These are phyloP conservation scores for Eublepharis macularius DNA, from an alignment of 2,113 vertebrate species.

Conservation along the genomic window DNA sequence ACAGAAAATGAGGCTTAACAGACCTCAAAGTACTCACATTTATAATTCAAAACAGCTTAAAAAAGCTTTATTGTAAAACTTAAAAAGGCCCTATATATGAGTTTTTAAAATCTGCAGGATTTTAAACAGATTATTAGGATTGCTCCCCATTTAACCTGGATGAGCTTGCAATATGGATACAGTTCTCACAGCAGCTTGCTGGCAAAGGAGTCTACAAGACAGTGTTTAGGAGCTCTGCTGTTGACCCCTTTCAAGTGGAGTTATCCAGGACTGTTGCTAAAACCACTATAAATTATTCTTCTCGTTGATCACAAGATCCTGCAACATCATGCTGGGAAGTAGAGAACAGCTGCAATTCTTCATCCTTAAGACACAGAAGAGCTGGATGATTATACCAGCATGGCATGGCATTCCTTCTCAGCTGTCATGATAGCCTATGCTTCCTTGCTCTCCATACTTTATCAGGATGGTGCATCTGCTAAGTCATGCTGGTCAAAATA, in stretches of 20 bases:
- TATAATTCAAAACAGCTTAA: background rate
- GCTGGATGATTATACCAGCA: background rate
- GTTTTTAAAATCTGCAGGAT: background rate
- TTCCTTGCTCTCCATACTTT: background rate
- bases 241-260: background rate
- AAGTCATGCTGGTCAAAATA: slow-evolving; percentile 96
- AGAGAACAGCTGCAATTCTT: background rate
- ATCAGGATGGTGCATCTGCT: slow-evolving; percentile 84
- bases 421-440: background rate
- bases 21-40: background rate
- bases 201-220: slow-evolving; percentile 2
- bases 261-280: background rate
- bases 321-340: background rate
- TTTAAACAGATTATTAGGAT: background rate
- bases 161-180: background rate
- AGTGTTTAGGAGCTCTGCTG: background rate
- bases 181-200: background rate
- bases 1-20: background rate
- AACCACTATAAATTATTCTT: background rate
- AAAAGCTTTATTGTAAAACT: slow-evolving; percentile 22
- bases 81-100: background rate
- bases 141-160: background rate
- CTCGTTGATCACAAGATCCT: background rate
- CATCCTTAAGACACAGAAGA: background rate
- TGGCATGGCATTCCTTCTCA: background rate